Evolutionary conservation across 2,888 invertebrate genomes (phyloP).

Genomic region (Tenthredo notha): DNA sequence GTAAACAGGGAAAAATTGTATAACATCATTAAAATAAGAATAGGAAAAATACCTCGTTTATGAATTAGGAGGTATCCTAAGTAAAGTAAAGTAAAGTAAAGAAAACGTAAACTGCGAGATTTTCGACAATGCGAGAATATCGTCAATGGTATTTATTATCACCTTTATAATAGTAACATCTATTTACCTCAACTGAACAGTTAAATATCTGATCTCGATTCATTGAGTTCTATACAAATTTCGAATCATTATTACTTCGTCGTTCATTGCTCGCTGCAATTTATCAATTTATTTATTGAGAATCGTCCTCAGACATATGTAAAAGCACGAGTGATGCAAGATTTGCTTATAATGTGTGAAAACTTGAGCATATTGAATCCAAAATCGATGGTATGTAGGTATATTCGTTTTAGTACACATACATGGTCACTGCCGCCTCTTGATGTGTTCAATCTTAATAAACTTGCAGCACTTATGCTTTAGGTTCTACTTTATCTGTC

Average conservation of each 20-base stretch:
- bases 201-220: not conserved
- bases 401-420: not conserved
- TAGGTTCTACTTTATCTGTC: not conserved
- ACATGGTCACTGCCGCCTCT: not conserved
- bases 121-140: not conserved
- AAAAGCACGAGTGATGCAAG: not conserved
- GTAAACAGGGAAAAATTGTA: constrained; percentile 53
- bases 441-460: not conserved
- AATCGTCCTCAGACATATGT: not conserved
- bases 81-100: not conserved
- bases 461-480: not conserved
- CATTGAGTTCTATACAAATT: not conserved
- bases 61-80: not conserved
- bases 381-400: not conserved
- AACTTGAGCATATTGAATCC: not conserved
- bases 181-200: constrained; percentile 25
- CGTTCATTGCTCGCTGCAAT: not conserved
- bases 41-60: constrained; percentile 7
- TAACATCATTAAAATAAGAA: constrained; percentile 21
- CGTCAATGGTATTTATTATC: not conserved
- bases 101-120: not conserved
- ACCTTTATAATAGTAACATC: constrained; percentile 24
- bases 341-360: not conserved
- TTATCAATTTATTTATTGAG: not conserved
- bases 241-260: not conserved